These are phyloP conservation scores for Fragum whitleyi DNA, from an alignment of 2,888 invertebrate species.

Conservation along the genomic window DNA sequence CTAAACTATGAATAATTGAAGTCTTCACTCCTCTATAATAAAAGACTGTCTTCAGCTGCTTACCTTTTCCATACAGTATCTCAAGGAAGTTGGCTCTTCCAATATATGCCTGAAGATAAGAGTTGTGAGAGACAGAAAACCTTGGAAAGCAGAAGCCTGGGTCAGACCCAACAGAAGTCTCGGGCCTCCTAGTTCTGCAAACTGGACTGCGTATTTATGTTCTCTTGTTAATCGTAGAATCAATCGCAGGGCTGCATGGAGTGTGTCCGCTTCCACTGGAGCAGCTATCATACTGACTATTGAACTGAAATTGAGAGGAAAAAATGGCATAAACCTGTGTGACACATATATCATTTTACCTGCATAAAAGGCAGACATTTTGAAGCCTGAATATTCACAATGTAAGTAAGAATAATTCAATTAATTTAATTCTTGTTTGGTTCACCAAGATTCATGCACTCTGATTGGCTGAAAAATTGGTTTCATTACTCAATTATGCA, in stretches of 20 bases:
- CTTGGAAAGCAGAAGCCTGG: constrained; percentile 90
- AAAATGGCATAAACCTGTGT: no score
- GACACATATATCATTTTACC: no score
- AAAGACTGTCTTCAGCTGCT: no score
- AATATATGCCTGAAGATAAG: constrained; percentile 92
- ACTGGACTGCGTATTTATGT: constrained; percentile 90
- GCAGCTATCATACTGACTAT: constrained; percentile 90
- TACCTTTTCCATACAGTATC: constrained; percentile 92
- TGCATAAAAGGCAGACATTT: no score
- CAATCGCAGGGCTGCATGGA: constrained; percentile 92
- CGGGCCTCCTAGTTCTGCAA: constrained; percentile 91
- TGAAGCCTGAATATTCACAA: no score
- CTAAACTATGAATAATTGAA: no score
- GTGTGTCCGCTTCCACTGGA: constrained; percentile 90
- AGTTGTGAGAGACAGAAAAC: constrained; percentile 91
- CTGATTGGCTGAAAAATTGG: no score
- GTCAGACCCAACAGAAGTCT: constrained; percentile 90
- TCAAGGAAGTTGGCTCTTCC: constrained; percentile 90
- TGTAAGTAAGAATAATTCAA: no score
- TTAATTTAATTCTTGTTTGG: no score
- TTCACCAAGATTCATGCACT: no score
- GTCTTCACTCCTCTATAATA: no score
- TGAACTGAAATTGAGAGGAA: constrained; percentile 83
- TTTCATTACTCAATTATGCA: no score
- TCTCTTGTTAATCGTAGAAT: constrained; percentile 91